Evolutionary conservation across 2,888 invertebrate species (phyloP).

Genomic region (Spatulosminthurus flaviceps): DNA sequence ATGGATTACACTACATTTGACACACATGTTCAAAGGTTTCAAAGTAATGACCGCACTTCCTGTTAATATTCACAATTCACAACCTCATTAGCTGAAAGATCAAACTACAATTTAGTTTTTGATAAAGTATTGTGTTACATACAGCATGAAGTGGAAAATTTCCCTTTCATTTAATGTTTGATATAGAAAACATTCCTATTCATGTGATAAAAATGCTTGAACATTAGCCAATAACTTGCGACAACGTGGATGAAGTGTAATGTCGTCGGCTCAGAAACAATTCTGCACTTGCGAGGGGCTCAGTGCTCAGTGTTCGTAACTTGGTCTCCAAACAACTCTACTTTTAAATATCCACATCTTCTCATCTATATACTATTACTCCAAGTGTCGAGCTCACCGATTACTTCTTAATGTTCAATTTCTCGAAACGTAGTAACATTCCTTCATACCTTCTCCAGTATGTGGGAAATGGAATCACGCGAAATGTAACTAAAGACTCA

Average conservation of each 20-base stretch:
- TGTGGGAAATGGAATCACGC: background rate
- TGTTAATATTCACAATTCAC: background rate
- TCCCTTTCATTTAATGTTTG: constrained; percentile 3
- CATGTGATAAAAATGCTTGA: background rate
- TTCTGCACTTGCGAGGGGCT: background rate
- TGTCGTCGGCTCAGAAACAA: background rate
- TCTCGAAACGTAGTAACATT: too few species aligned
- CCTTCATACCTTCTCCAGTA: background rate
- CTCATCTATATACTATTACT: too few species aligned
- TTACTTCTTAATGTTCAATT: too few species aligned
- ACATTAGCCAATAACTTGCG: constrained; percentile 3
- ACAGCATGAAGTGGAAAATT: background rate
- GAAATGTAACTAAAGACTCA: background rate
- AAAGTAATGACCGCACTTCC: constrained; percentile 3
- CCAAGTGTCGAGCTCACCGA: too few species aligned
- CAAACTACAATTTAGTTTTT: background rate
- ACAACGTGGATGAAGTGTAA: background rate
- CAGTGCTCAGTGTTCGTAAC: too few species aligned
- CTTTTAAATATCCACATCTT: too few species aligned
- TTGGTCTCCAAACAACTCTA: too few species aligned
- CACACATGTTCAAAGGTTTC: background rate
- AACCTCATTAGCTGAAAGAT: background rate
- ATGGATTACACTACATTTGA: background rate
- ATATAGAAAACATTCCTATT: background rate
- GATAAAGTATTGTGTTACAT: background rate